Percentiles rank a stretch among this genome's conserved stretches.
phyloP scores from a whole-genome alignment of 2,888 invertebrate species.

The Drosophila mimica region DNA sequence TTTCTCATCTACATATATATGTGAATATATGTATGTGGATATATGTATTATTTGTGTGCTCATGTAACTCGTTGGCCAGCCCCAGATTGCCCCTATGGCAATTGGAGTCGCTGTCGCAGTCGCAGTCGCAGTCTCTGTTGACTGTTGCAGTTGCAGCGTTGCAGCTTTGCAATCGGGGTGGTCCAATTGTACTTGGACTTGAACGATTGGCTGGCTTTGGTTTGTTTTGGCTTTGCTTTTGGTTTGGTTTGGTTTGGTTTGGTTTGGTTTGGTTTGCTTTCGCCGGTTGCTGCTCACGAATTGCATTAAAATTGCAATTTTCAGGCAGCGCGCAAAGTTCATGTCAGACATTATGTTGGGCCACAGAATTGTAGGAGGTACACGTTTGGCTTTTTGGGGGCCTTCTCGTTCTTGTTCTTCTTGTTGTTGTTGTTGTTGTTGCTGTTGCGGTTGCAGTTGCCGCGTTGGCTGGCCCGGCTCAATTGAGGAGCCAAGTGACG shows the following conservation, averaged over 20 bases:
- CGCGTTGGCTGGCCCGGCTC: slow-evolving; percentile 54
- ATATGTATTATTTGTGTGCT: slow-evolving; percentile 6
- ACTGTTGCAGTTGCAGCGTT: slow-evolving; percentile 8
- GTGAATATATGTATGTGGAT: not conserved
- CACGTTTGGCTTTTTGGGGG: slow-evolving; percentile 47
- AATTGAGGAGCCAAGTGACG: slow-evolving; percentile 49
- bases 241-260: not conserved
- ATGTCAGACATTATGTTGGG: slow-evolving; percentile 80
- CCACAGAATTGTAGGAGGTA: slow-evolving; percentile 59
- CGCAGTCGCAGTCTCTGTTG: not conserved
- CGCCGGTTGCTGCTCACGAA: slow-evolving; percentile 77
- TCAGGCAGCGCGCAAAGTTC: slow-evolving; percentile 82
- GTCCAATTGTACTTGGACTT: slow-evolving; percentile 81
- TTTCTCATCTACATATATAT: slow-evolving; percentile 5
- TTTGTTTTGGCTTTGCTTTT: not conserved
- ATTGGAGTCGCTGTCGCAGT: slow-evolving; percentile 21
- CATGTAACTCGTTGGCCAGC: slow-evolving; percentile 26
- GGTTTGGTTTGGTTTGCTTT: not conserved
- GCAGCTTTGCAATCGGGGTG: slow-evolving; percentile 63
- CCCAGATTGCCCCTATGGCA: slow-evolving; percentile 48
- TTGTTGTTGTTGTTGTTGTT: slow-evolving; percentile 34
- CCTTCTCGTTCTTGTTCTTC: slow-evolving; percentile 13
- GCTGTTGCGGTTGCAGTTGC: slow-evolving; percentile 44
- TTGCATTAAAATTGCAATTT: slow-evolving; percentile 84
- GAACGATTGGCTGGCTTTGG: slow-evolving; percentile 68